These are phyloP conservation scores for Catostomus latipinnis DNA, from an alignment of 2,797 vertebrate genomes.

Conservation along the genomic window DNA sequence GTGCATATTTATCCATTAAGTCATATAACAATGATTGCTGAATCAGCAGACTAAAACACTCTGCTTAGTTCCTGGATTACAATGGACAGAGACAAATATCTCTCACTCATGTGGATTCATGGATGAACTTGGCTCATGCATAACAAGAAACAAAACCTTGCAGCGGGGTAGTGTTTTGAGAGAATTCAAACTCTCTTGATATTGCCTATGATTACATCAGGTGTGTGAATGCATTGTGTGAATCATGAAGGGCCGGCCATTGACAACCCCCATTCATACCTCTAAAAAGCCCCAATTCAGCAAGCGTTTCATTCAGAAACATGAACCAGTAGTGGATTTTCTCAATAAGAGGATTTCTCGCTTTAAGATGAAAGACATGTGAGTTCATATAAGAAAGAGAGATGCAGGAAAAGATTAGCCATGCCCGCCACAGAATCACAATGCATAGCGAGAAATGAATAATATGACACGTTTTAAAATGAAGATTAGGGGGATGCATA, in stretches of 20 bases:
- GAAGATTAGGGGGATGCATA: too few species aligned
- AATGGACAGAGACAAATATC: slow-evolving; percentile 23
- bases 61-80: neutral
- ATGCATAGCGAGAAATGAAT: too few species aligned
- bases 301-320: slow-evolving; percentile 53
- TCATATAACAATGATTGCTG: slow-evolving; percentile 16
- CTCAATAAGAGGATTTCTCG: neutral
- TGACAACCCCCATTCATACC: slow-evolving; percentile 58
- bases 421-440: too few species aligned
- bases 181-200: neutral
- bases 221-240: slow-evolving; percentile 35
- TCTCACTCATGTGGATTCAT: slow-evolving; percentile 1
- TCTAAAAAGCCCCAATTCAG: slow-evolving; percentile 21
- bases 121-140: neutral
- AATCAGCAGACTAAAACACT: neutral
- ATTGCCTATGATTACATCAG: slow-evolving; percentile 59
- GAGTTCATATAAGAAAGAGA: too few species aligned
- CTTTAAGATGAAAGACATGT: too few species aligned
- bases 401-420: too few species aligned
- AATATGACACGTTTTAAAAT: too few species aligned
- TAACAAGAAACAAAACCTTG: neutral
- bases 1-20: too few species aligned
- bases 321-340: slow-evolving; percentile 14
- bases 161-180: neutral
- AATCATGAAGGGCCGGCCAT: slow-evolving; percentile 28